These are phyloP conservation scores for Entomobrya proxima DNA, from an alignment of 2,888 invertebrate species.

Conservation along the genomic window DNA sequence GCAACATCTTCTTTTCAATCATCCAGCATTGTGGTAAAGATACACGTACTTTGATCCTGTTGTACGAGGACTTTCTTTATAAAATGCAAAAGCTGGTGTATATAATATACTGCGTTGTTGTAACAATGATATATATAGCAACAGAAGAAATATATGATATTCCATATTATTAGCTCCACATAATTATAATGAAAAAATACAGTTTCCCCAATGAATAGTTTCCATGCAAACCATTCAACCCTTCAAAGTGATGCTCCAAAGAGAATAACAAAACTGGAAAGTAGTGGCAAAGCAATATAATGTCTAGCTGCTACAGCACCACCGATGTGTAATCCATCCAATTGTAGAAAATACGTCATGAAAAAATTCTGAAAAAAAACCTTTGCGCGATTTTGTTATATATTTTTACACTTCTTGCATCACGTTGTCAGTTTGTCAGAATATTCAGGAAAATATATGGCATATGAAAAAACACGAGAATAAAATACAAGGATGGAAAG, in stretches of 20 bases:
- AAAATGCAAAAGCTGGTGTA: not conserved
- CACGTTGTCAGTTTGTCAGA: not conserved
- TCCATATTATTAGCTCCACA: constrained; percentile 59
- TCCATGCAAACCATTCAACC: constrained; percentile 50
- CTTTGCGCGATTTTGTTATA: not conserved
- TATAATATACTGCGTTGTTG: not conserved
- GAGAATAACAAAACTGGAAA: constrained; percentile 55
- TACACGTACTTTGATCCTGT: constrained; percentile 49
- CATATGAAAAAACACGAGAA: constrained; percentile 7
- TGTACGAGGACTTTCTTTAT: constrained; percentile 1
- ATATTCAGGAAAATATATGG: not conserved
- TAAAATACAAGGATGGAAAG: not conserved
- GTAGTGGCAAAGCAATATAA: not conserved
- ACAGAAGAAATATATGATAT: constrained; percentile 5
- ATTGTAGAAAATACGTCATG: constrained; percentile 31
- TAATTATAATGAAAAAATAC: constrained; percentile 63
- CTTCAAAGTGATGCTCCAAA: constrained; percentile 57
- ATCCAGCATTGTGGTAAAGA: not conserved
- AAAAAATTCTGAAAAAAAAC: too few relatives aligned
- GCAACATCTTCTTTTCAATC: constrained; percentile 8
- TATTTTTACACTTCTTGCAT: too few relatives aligned
- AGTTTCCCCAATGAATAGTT: constrained; percentile 50
- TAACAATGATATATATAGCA: not conserved
- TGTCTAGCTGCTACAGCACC: not conserved
- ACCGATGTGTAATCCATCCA: constrained; percentile 49